Evolutionary conservation across 2,113 vertebrate genomes (phyloP).

Genomic region (Caloenas nicobarica): DNA sequence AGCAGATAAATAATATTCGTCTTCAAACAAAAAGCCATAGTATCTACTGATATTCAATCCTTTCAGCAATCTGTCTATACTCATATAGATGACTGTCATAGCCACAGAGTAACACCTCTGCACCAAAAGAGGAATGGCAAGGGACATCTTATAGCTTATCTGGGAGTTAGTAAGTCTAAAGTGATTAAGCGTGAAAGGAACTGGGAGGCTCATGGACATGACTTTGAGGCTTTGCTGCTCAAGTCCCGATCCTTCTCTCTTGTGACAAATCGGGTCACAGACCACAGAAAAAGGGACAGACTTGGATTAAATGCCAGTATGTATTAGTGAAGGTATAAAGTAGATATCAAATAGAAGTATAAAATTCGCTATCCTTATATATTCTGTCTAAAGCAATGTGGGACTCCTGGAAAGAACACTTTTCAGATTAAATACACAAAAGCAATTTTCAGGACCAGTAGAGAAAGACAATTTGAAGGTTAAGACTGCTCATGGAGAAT

Average conservation of each 20-base stretch:
- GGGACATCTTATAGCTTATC: not conserved
- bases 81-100: not conserved
- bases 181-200: not conserved
- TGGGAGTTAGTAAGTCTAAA: not conserved
- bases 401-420: not conserved
- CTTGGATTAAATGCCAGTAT: not conserved
- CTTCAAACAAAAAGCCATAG: not conserved
- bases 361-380: not conserved
- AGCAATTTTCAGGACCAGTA: constrained; percentile 22
- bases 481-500: not conserved
- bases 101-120: not conserved
- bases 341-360: not conserved
- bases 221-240: not conserved
- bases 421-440: not conserved
- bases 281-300: not conserved
- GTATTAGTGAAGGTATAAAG: not conserved
- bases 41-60: not conserved
- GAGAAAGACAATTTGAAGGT: not conserved
- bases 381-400: not conserved
- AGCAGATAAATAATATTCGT: not conserved
- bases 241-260: not conserved
- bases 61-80: not conserved
- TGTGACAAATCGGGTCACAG: not conserved
- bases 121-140: not conserved
- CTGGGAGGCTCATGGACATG: not conserved